Evolutionary conservation across 1,140 invertebrate species (phyloP).

Genomic region (Trichonephila clavipes): DNA sequence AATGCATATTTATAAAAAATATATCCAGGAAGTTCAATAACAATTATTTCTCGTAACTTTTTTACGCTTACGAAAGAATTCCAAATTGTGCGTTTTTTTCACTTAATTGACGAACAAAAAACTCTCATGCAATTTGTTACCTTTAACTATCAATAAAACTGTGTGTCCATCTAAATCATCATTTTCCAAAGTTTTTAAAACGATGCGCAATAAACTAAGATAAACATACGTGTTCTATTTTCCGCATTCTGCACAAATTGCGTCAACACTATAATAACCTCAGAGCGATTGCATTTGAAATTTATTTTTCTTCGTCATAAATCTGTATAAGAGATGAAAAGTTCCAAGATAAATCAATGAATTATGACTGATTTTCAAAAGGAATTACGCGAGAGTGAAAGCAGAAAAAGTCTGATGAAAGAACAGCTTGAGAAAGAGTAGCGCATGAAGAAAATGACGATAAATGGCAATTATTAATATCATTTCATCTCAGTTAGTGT

Average conservation of each 20-base stretch:
- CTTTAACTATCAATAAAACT: too few species aligned
- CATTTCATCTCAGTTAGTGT: neutral
- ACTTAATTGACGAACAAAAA: too few species aligned
- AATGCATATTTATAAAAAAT: too few species aligned
- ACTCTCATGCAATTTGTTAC: too few species aligned
- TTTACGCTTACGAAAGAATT: too few species aligned
- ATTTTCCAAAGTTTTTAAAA: too few species aligned
- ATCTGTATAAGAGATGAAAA: neutral
- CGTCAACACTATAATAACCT: neutral
- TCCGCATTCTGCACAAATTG: neutral
- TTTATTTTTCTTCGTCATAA: neutral
- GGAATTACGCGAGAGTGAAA: neutral
- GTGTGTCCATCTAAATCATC: too few species aligned
- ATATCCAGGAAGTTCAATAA: too few species aligned
- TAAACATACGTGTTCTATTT: neutral
- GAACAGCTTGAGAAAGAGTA: neutral
- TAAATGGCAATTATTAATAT: neutral
- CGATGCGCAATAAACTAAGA: too few species aligned
- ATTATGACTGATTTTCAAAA: neutral
- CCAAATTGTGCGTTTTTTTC: too few species aligned
- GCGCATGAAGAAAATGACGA: neutral
- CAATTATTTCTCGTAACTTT: too few species aligned
- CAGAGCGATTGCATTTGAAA: neutral
- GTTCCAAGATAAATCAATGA: neutral
- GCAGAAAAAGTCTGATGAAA: neutral